Evolutionary conservation across 1,140 invertebrate genomes (phyloP), one percentile per base, ranked within the genome.

Genomic region (Varroa destructor): DNA sequence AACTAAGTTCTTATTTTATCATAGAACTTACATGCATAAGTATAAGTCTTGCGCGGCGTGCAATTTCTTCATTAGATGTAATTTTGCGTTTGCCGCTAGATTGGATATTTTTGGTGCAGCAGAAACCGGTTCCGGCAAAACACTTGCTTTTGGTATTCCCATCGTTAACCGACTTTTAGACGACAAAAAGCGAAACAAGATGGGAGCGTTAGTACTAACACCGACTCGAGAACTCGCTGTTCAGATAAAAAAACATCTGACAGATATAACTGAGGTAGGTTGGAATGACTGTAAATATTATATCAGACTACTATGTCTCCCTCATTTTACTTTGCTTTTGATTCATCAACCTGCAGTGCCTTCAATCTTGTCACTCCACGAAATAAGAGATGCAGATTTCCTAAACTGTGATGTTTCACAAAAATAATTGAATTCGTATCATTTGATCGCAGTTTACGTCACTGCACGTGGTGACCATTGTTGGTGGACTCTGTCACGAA

Each of bases 41-140:
- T 25, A 25, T 25, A 25, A 25, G 25, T 25, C 25, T 25, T 25
- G 25, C 25, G 25, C 25, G 25, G 25, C 25, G 25, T 25, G 25
- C 25, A 25, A 25, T 25, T 25, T 25, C 25, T 25, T 25, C 25
- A 25, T 25, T 25, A 25, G 25, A 51, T 51, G 8, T 51, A 51
- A 51, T 3, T 51, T 51, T 67, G 1, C 14, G 12, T n/a, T 36
- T 37, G 12, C 37, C 40, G 12, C 10, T 8, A 81, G 84, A 58
- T 84, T 86, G 81, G 93, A 97, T 81, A 89, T 97, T 75, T 80
- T 97, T 36, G 94, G 93, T 74, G 94, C 93, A 73, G 94, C 94
- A 10, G 92, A 97, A 84, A 98, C 94, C 80, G 95, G 95, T 6
- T 96, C 92, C 84, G 95, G 95, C 0, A 98, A 98, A 84, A 98